Evolutionary conservation across 2,888 invertebrate species (phyloP).

Genomic region (Nomada hirtipes): DNA sequence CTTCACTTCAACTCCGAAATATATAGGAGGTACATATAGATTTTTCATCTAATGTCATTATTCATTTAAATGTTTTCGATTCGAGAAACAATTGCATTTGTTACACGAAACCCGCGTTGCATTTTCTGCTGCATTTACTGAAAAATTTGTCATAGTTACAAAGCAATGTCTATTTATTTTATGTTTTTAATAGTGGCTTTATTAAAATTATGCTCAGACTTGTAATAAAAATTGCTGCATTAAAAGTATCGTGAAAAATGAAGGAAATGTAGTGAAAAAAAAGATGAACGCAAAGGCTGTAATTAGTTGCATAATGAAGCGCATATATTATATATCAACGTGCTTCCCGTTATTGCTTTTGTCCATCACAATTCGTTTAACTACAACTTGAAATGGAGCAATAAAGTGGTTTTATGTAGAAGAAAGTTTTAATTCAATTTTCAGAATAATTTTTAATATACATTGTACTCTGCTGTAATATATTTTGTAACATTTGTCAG

Average conservation of each 20-base stretch:
- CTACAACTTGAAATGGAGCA: constrained; percentile 4
- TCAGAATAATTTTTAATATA: constrained; percentile 19
- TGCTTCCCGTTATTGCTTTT: constrained; percentile 7
- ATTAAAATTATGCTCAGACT: not conserved
- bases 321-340: constrained; percentile 7
- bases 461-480: not conserved
- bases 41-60: constrained; percentile 4
- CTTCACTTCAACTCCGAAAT: constrained; percentile 1
- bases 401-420: constrained; percentile 20
- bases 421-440: constrained; percentile 2
- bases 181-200: not conserved
- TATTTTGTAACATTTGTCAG: constrained; percentile 20
- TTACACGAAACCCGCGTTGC: not conserved
- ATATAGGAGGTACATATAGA: constrained; percentile 11
- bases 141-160: no score
- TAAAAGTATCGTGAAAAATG: constrained; percentile 8
- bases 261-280: not conserved
- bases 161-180: not conserved
- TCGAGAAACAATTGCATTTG: not conserved
- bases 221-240: not conserved
- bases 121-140: constrained; percentile 6
- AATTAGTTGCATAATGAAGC: not conserved
- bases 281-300: not conserved
- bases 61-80: constrained; percentile 1
- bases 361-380: constrained; percentile 18